Conservation (phyloP, 2,113 vertebrate genomes). For the Chaetodon auriga region DNA sequence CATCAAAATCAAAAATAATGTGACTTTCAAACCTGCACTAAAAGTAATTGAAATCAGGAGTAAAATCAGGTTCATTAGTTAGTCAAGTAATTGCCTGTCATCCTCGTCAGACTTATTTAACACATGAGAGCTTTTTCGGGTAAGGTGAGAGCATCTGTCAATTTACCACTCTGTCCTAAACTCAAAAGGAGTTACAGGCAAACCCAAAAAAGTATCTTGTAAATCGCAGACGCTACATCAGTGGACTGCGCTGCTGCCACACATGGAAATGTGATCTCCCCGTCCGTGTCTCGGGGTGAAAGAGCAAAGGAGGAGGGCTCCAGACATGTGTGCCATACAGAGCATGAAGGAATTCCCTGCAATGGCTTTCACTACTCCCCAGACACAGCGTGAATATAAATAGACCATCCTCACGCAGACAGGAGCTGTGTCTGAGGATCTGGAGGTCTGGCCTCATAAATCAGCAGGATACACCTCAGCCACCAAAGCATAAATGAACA, state of each 20-base stretch:
- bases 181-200: conserved; percentile 39
- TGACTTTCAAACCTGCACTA: not conserved
- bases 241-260: conserved; percentile 32
- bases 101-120: not conserved
- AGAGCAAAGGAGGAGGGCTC: conserved; percentile 55
- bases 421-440: conserved; percentile 59
- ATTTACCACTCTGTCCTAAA: conserved; percentile 33
- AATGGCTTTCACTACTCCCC: conserved; percentile 68
- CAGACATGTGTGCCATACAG: conserved; percentile 67
- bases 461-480: conserved; percentile 69
- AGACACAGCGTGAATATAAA: conserved; percentile 71
- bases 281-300: conserved; percentile 46
- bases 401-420: conserved; percentile 71
- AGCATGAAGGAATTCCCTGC: conserved; percentile 69
- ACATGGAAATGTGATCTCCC: conserved; percentile 72
- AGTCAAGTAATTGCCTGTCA: conserved; percentile 11
- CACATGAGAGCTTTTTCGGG: conserved; percentile 1
- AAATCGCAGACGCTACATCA: conserved; percentile 53
- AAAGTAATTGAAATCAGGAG: not conserved
- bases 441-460: conserved; percentile 70
- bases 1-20: conserved; percentile 3
- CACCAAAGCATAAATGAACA: conserved; percentile 69
- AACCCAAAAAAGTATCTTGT: conserved; percentile 52
- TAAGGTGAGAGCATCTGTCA: conserved; percentile 36
- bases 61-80: not conserved